Evolutionary conservation across 35 echinoderm and acorn worm species (phyloP), one percentile per base, ranked within the genome.

Genomic region (Lytechinus variegatus): DNA sequence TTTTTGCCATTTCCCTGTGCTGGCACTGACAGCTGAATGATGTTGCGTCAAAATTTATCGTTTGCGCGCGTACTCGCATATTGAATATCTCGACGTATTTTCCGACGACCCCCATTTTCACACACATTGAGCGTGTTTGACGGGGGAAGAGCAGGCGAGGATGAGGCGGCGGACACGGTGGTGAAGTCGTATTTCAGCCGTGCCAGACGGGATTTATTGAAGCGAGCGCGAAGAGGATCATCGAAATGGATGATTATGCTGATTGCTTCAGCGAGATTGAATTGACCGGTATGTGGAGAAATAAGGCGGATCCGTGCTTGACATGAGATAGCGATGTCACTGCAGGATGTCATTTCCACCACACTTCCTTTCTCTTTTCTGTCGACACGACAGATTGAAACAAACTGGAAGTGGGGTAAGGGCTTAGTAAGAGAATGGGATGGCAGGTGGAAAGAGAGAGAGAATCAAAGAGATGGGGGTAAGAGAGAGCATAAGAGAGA

Each of bases 151-250:
- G 19, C 66, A 8, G 66, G 66, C 4, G 66, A 79, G 66, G 66
- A 79, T n/a, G 66, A 79, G 14, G 66, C 66, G 14, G 21, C 6
- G 66, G 66, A 24, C 66, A 79, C 66, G 66, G 19, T 24, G 66
- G 7, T 24, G 66, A 79, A 79, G 66, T 79, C 66, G n/a, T 79
- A 79, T 79, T 79, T 24, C 66, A 79, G 66, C 19, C 66, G 66
- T n/a, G 21, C 66, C 66, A 79, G 66, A 79, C 66, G 66, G 66
- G 66, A 79, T 79, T 79, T 79, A 79, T 79, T 79, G 66, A 79
- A 79, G 66, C 66, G 66, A 79, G 16, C 56, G 66, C 4, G 57
- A 60, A 8, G n/a, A 79, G 66, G 66, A 79, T 79, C 66, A 79
- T 79, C 66, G 66, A 16, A 79, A 79, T 19, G 21, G n/a, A 79